Evolutionary conservation across 2,888 invertebrate species (phyloP), one percentile per base, ranked within the genome.

Genomic region (Opisthograptis luteolata): DNA sequence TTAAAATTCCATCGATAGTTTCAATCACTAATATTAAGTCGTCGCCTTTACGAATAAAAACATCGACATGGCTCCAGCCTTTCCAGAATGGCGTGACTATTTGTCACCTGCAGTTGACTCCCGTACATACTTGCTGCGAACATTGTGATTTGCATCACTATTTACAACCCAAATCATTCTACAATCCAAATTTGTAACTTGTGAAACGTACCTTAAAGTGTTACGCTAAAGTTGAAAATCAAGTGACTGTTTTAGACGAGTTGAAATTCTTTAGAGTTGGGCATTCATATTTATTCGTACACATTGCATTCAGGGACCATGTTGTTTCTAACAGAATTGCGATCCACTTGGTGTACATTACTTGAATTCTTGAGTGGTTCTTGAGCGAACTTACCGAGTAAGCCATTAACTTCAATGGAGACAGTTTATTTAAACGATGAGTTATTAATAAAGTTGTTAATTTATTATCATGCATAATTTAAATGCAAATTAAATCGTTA

Each of bases 51-150:
- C 76, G 80, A 87, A 87, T 83, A 84, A 86, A 85, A 88, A 82
- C 80, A 87, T 87, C 87, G 86, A 87, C 79, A 81, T 78, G 73
- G 79, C 80, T 70, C 81, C 81, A 79, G 81, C 84, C 84, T 87
- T 81, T 83, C 79, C 79, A 74, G 79, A 68, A 79, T 82, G 76
- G 80, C 84, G 83, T 85, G 87, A 87, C 90, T 89, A 89, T 90
- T 90, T 90, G 90, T 90, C 90, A 89, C 89, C 80, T 79, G 79
- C 75, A 81, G 80, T 82, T 74, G 88, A 89, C 90, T 90, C 87
- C 90, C 79, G 89, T 88, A 88, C 81, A 74, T 72, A 74, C 75
- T 79, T 73, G 81, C 79, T 76, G 78, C 72, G 75, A 83, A 87
- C 84, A 87, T 79, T 76, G 79, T 81, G 87, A 88, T 89, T 87